Percentiles rank a stretch among this genome's conserved stretches.
These are phyloP conservation scores for Catonia carolina DNA, from an alignment of 2,888 invertebrate genomes.

Conservation along the genomic window DNA sequence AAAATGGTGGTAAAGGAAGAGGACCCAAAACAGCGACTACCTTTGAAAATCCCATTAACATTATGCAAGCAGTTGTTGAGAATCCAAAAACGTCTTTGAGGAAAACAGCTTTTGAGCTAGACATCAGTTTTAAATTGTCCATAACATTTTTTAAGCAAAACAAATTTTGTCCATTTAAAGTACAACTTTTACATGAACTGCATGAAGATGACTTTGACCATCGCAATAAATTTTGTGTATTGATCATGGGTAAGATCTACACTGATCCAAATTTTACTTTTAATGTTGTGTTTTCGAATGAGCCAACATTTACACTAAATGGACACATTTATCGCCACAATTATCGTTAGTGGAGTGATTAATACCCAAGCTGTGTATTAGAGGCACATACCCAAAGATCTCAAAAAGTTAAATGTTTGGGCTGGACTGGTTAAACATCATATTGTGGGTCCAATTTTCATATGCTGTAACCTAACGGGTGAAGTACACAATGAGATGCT, in stretches of 20 bases:
- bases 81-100: too few species aligned
- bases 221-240: conserved; percentile 10
- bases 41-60: too few species aligned
- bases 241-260: not conserved
- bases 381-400: conserved; percentile 21
- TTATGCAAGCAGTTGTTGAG: too few species aligned
- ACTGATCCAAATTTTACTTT: conserved; percentile 9
- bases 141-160: too few species aligned
- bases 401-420: conserved; percentile 23
- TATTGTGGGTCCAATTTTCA: too few species aligned
- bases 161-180: conserved; percentile 10
- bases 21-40: too few species aligned
- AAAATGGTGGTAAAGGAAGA: too few species aligned
- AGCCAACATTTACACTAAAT: conserved; percentile 16
- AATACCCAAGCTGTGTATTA: conserved; percentile 9
- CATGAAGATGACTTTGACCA: conserved; percentile 15
- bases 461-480: too few species aligned
- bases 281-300: conserved; percentile 20
- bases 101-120: too few species aligned
- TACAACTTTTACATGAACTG: conserved; percentile 15
- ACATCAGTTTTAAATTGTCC: too few species aligned
- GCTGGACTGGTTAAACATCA: too few species aligned
- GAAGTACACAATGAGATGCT: too few species aligned
- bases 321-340: conserved; percentile 19
- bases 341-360: conserved; percentile 17